Evolutionary conservation across 2,797 vertebrate genomes (phyloP), one percentile per base, ranked within the genome.

Genomic region (Pangasius sanitwongsei): DNA sequence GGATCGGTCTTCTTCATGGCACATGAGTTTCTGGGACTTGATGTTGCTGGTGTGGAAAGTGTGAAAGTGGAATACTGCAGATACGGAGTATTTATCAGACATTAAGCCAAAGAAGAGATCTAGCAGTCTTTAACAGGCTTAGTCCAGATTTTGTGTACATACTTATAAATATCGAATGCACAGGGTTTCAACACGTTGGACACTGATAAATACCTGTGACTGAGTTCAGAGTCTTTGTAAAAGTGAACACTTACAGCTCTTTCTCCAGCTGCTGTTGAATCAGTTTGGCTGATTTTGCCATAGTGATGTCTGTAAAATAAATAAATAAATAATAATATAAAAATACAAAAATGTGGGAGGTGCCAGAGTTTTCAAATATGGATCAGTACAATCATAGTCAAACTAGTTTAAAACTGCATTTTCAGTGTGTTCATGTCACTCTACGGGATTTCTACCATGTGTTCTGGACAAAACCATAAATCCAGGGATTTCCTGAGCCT

Each of bases 211-310:
- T 31, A 69, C 2, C 28, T 53, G 18, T 0, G 34, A 41, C 15
- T 28, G 23, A 74, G 37, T 25, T 9, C 53, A 55, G 15, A 55
- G 53, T 31, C 31, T 34, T 81, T 59, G 50, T 31, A 55, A 53
- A 55, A 34, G 41, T 13, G 4, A 63, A 85, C 89, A 98, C 99
- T 99, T 94, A 99, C 99, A 99, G 86, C 92, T 99, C 99, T 92
- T 98, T 99, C 94, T 99, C 98, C 95, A 99, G 95, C 92, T 99
- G 99, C 90, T 99, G 98, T 78, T 99, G 98, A 94, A 99, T 99
- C 90, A 99, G 95, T 94, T 98, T 99, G 53, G 98, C 97, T 4
- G 99, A 99, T 94, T 99, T 99, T 88, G 99, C 98, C 98, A 98
- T 99, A 77, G 97, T 95, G 82, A 98, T 95, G 93, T 99, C 99